These are phyloP conservation scores for Osmerus mordax DNA, from an alignment of 2,113 vertebrate genomes.

Conservation along the genomic window DNA sequence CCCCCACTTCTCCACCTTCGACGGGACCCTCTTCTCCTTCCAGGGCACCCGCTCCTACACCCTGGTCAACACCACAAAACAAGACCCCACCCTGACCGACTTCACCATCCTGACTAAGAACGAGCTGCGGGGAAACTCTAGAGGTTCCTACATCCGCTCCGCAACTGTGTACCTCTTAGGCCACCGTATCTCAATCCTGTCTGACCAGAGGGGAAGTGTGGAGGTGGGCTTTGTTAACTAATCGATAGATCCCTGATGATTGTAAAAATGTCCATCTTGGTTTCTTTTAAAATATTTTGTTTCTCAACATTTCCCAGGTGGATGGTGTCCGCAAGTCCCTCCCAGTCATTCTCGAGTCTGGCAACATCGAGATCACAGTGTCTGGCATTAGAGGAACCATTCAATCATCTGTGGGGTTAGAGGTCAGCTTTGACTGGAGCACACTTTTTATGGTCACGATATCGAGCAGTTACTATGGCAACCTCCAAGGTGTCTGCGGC, in stretches of 20 bases:
- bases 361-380: neutral
- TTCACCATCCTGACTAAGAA: neutral
- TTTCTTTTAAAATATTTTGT: neutral
- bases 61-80: constrained; percentile 21
- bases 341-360: neutral
- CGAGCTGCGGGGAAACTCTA: neutral
- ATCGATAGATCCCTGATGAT: neutral
- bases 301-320: neutral
- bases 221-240: neutral
- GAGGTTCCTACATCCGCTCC: neutral
- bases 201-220: neutral
- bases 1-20: constrained; percentile 56
- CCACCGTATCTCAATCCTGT: neutral
- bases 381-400: neutral
- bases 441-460: constrained; percentile 60
- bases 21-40: constrained; percentile 25
- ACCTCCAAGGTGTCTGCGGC: constrained; percentile 71
- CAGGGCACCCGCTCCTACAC: constrained; percentile 50
- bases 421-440: constrained; percentile 73
- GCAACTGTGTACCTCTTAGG: neutral
- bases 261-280: neutral
- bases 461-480: constrained; percentile 69
- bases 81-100: neutral
- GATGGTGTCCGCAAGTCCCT: neutral
- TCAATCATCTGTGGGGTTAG: constrained; percentile 66